Base-by-base conservation (phyloP, 2,888 invertebrate species). In the Tipula confusa region DNA sequence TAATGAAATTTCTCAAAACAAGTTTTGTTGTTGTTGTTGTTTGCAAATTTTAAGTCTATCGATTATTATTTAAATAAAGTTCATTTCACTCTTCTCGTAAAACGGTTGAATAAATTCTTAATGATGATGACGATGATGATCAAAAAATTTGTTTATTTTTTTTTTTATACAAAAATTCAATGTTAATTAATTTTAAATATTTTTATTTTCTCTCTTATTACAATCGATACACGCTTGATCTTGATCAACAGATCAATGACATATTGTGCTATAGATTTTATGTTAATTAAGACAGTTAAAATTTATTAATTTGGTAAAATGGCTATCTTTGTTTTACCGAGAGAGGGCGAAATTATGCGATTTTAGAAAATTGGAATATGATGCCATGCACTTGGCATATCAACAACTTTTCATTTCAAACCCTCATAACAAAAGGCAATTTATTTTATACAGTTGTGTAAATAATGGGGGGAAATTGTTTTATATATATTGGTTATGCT, bases 31-130 rank as follows among this genome's bases (percentile, higher is more conserved):
- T 33, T 33, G 7, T 64, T 64, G 43, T 64, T 64, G 64, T 11
- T 18, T 64, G 24, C 64, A 64, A 64, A 24, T 64, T 64, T 64
- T 64, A 24, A 64, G 1, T 1, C 5, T 15, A 48, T 48, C 18
- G 64, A 64, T 24, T 15, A 43, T 43, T 64, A 64, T 64, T 64
- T 64, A 24, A 64, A 24, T 7, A 64, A 64, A 64, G 64, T 64
- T 64, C 64, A 64, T 24, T 64, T 64, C 64, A 64, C 64, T 64
- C 64, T 64, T 64, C 64, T 64, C 64, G 64, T 64, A 64, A 64
- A 64, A 64, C 64, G 64, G 24, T 64, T 64, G 24, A 64, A 24
- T 64, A 24, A 64, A 64, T 64, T 64, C 18, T 7, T 33, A 33
- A 33, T 64, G 64, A 24, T 64, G 24, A 64, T 64, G 64, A 48